phyloP scores from a whole-genome alignment of 2,797 vertebrate genomes.

The Enteromius paludinosus region DNA sequence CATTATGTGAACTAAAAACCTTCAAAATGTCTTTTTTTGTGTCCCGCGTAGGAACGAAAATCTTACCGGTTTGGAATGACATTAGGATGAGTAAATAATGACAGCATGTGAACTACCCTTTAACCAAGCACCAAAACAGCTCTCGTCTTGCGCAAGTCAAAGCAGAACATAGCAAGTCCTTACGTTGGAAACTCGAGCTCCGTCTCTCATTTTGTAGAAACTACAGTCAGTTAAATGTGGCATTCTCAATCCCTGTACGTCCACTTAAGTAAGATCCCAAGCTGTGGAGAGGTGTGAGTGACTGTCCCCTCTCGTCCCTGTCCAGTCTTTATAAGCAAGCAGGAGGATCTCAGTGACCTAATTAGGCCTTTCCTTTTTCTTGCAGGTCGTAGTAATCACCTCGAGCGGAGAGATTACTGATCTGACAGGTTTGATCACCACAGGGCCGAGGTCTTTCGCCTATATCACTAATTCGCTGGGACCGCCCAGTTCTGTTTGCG shows the following conservation, averaged over 20 bases:
- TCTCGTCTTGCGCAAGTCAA: background rate
- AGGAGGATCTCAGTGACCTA: conserved; percentile 81
- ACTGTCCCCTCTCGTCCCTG: conserved; percentile 68
- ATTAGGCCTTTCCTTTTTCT: conserved; percentile 85
- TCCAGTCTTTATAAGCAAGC: conserved; percentile 74
- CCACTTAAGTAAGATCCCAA: conserved; percentile 58
- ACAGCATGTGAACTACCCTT: conserved; percentile 17
- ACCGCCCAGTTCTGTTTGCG: conserved; percentile 70
- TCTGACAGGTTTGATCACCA: conserved; percentile 82
- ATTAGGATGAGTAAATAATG: background rate
- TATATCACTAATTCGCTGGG: conserved; percentile 78
- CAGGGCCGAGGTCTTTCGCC: conserved; percentile 78
- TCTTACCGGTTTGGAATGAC: background rate
- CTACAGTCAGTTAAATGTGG: conserved; percentile 84
- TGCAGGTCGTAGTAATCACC: conserved; percentile 79
- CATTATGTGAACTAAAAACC: background rate
- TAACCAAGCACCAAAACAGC: background rate
- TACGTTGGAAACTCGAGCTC: conserved; percentile 77
- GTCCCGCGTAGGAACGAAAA: background rate
- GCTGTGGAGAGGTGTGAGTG: conserved; percentile 64
- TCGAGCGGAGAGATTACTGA: conserved; percentile 84
- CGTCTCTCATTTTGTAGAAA: conserved; percentile 82
- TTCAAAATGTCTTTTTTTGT: background rate
- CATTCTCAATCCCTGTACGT: conserved; percentile 73
- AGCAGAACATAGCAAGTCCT: conserved; percentile 58